Base-by-base conservation (phyloP, 2,113 vertebrate species). In the Phoxinus phoxinus region DNA sequence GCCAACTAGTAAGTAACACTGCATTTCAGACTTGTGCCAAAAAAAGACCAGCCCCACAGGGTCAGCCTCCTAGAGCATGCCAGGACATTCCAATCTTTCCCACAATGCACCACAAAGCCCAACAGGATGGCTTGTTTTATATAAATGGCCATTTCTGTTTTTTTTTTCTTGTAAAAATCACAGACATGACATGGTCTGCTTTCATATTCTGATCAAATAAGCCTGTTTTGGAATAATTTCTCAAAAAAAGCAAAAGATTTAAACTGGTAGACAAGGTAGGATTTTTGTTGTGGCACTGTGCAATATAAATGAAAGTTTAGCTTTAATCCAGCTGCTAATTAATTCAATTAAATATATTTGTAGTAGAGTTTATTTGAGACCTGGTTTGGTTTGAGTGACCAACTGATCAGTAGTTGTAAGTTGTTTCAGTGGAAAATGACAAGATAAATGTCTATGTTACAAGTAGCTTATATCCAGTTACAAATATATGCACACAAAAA, bases 11-110 rank as follows among this genome's bases (percentile, higher is more conserved):
- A 37, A 17, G 13, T 69, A 85, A 87, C 85, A 80, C 89, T 11
- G 77, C 88, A 91, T 65, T 65, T 7, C 4, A 65, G 13, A 59
- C 86, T 89, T 83, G 85, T 58, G 85, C 59, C 3, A 74, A 86
- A 86, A 90, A 65, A 63, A 67, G 59, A 5, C 59, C 78, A 81
- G 85, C 91, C 90, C 91, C 87, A 85, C 69, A 86, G 86, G 87
- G 84, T 69, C 87, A 87, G 89, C 91, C 88, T 90, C 90, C 90
- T 44, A 67, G 30, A 69, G 83, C 56, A 83, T 21, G 63, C 25
- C 80, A 83, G 27, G 67, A 37, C 21, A 67, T 78, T 6, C 27
- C 53, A 77, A 59, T 51, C 41, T 19, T 17, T 67, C 74, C 61
- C 61, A 75, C 15, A 67, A 65, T 77, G 56, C 74, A 61, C 53